Percentiles rank a stretch among this genome's conserved stretches.
Conservation (phyloP, 1,140 invertebrate species). For the Trachymyrmex cornetzi region DNA sequence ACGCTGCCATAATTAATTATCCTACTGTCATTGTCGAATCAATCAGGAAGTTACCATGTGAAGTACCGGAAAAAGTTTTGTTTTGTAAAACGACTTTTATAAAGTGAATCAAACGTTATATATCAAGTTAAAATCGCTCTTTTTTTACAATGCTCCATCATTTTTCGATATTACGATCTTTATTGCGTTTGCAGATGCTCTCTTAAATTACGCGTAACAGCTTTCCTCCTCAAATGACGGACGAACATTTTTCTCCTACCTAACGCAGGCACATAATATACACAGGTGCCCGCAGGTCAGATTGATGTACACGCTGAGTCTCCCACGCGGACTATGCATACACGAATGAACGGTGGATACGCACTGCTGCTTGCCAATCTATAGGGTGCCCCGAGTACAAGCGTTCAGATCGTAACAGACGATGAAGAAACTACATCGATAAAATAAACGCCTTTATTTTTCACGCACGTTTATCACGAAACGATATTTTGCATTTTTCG, state of each 20-base stretch:
- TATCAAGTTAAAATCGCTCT: not conserved
- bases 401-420: not conserved
- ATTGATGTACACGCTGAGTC: slow-evolving; percentile 70
- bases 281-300: slow-evolving; percentile 65
- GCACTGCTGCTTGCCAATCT: slow-evolving; percentile 69
- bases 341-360: slow-evolving; percentile 75
- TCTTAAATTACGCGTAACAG: slow-evolving; percentile 38
- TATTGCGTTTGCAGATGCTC: slow-evolving; percentile 31
- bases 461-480: not conserved
- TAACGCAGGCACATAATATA: slow-evolving; percentile 68
- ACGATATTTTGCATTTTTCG: not conserved
- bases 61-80: not conserved
- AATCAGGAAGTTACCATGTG: not conserved
- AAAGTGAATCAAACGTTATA: slow-evolving; percentile 18
- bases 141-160: not conserved
- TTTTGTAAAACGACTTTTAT: not conserved
- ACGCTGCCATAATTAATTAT: slow-evolving; percentile 47
- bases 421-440: not conserved
- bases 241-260: slow-evolving; percentile 54
- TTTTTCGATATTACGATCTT: not conserved
- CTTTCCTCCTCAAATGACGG: slow-evolving; percentile 17
- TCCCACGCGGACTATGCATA: slow-evolving; percentile 70
- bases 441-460: not conserved
- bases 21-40: not conserved
- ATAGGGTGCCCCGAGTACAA: slow-evolving; percentile 45